These are phyloP conservation scores for Mugil cephalus DNA, from an alignment of 2,113 vertebrate species.

Conservation along the genomic window DNA sequence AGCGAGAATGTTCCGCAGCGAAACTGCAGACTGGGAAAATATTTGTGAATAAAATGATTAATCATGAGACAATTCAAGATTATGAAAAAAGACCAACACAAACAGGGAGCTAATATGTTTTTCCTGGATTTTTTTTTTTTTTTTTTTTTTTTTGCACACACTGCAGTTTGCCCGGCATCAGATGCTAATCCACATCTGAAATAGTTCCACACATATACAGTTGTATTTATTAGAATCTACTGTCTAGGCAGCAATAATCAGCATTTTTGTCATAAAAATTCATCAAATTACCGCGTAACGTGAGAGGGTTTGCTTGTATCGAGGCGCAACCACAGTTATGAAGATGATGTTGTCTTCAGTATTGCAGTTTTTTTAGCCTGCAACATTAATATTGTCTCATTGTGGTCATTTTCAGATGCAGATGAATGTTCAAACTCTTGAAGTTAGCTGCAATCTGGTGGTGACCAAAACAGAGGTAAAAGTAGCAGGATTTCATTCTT, in stretches of 20 bases:
- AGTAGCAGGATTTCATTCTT: slow-evolving; percentile 1
- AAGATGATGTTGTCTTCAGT: too few species aligned
- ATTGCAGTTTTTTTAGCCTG: too few species aligned
- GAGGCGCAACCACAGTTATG: too few species aligned
- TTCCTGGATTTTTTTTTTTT: slow-evolving; percentile 11
- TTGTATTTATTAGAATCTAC: background rate
- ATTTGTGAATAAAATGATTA: slow-evolving; percentile 45
- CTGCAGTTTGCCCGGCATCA: background rate
- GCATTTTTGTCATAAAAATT: too few species aligned
- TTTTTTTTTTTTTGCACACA: background rate
- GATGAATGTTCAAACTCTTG: background rate
- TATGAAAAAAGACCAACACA: slow-evolving; percentile 6
- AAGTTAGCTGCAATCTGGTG: background rate
- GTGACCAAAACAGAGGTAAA: slow-evolving; percentile 7
- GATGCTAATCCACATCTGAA: background rate
- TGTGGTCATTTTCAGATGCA: too few species aligned
- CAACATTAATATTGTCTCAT: too few species aligned
- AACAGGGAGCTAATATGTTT: slow-evolving; percentile 27
- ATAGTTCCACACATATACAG: background rate
- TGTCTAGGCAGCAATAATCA: background rate
- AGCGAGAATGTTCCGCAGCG: slow-evolving; percentile 15
- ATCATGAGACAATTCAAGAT: slow-evolving; percentile 59
- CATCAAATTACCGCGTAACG: too few species aligned
- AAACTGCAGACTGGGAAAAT: slow-evolving; percentile 26
- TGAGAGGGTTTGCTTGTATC: too few species aligned